Percentiles rank a stretch among this genome's conserved stretches.
phyloP scores from a whole-genome alignment of 1,140 invertebrate genomes.

The Brachionus plicatilis region DNA sequence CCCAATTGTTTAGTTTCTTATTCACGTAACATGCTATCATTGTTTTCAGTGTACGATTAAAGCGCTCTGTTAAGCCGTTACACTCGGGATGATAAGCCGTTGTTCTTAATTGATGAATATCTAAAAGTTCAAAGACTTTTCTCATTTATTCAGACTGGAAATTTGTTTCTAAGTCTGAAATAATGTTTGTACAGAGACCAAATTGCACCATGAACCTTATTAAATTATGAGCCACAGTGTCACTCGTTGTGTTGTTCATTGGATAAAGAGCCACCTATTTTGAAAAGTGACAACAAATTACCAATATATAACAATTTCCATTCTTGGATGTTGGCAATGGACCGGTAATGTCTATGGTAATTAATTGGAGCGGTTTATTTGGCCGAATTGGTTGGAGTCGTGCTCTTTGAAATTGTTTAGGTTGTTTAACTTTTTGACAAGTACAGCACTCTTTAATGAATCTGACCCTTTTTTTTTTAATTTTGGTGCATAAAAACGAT shows the following conservation, averaged over 20 bases:
- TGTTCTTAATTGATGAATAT: slow-evolving; percentile 42
- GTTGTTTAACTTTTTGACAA: too few species aligned
- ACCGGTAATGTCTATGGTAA: too few species aligned
- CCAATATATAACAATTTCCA: neutral
- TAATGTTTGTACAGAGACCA: too few species aligned
- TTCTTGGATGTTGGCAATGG: neutral
- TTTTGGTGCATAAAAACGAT: neutral
- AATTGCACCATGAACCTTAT: too few species aligned
- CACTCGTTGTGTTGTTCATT: too few species aligned
- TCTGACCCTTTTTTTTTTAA: neutral
- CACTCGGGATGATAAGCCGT: slow-evolving; percentile 46
- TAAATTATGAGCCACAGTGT: too few species aligned
- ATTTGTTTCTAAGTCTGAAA: too few species aligned
- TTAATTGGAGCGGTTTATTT: too few species aligned
- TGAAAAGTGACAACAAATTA: neutral
- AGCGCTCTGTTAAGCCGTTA: slow-evolving; percentile 47
- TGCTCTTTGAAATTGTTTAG: too few species aligned
- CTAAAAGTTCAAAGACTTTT: too few species aligned
- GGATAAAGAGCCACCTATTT: neutral
- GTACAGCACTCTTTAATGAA: neutral
- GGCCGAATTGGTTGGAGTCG: too few species aligned
- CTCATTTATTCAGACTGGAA: too few species aligned
- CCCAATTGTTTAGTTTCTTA: slow-evolving; percentile 43
- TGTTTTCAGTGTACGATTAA: slow-evolving; percentile 45
- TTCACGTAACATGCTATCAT: neutral